Percentiles rank a stretch among this genome's conserved stretches.
These are phyloP conservation scores for Dryococelus australis DNA, from an alignment of 2,888 invertebrate genomes.

Conservation along the genomic window DNA sequence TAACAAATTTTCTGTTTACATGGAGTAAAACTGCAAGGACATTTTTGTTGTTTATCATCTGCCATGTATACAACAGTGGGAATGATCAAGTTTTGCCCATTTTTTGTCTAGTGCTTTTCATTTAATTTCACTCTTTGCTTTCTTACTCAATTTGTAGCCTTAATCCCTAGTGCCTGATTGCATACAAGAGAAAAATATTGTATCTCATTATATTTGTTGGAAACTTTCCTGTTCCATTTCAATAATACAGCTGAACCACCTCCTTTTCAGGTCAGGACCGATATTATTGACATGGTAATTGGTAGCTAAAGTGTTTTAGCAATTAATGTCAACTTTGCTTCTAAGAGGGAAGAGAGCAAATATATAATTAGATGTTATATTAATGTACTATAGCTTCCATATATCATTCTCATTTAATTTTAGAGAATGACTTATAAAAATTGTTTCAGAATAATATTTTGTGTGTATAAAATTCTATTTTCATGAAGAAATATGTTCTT, in stretches of 20 bases:
- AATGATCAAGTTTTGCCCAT: too few species aligned
- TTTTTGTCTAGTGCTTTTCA: too few species aligned
- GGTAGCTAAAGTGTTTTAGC: neutral
- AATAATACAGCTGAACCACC: neutral
- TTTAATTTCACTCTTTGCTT: too few species aligned
- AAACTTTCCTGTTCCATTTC: neutral
- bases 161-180: conserved; percentile 2
- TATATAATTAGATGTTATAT: conserved; percentile 22
- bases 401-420: neutral
- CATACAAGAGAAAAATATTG: conserved; percentile 1
- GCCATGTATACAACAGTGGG: neutral
- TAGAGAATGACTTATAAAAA: conserved; percentile 9
- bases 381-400: conserved; percentile 12
- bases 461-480: neutral
- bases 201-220: neutral
- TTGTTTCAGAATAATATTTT: conserved; percentile 8
- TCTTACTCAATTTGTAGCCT: neutral
- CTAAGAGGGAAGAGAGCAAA: neutral
- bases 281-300: neutral
- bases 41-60: neutral
- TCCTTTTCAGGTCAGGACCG: neutral
- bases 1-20: neutral
- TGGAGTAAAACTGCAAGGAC: neutral
- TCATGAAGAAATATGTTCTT: conserved; percentile 8
- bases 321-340: neutral